Evolutionary conservation across 2,888 invertebrate genomes (phyloP), one percentile per base, ranked within the genome.

Genomic region (Agapostemon virescens): DNA sequence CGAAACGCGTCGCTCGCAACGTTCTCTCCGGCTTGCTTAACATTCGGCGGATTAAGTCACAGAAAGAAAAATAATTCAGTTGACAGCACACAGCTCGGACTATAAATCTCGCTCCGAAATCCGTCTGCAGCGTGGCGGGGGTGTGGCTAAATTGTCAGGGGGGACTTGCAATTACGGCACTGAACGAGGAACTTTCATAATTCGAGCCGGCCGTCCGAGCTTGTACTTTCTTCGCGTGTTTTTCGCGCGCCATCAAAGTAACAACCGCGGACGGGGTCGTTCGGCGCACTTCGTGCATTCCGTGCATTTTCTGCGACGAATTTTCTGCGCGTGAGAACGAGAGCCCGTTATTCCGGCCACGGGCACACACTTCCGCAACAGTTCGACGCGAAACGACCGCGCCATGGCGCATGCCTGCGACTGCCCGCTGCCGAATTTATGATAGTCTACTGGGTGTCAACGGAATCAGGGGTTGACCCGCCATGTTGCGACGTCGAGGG

Each of bases 231-330:
- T 77, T 84, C 20, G 63, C 33, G 42, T 72, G 64, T 73, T 78
- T 79, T 75, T 77, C 82, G 77, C 75, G 45, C 74, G 74, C 30
- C 73, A 45, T 80, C 71, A 77, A 79, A 80, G 77, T 82, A 82
- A 85, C 75, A 58, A 64, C 69, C 49, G 64, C 42, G 72, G 61
- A 66, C 71, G 73, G 55, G 55, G 68, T 79, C 81, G 69, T 79
- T 70, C 20, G 49, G 26, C 78, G 68, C 61, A 15, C 66, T 74
- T 63, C 55, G 20, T 49, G 36, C 80, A 30, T 77, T 77, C 72
- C 69, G 52, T 66, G 36, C 79, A 84, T 82, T 83, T 69, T 69
- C 79, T 58, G 61, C 71, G 40, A 42, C 63, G 74, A 79, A 84
- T 80, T 80, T 82, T 80, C 61, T 69, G 61, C 61, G 74, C 79